These are phyloP conservation scores for Aleiodes leptofemur DNA, from an alignment of 2,888 invertebrate species.

Conservation along the genomic window DNA sequence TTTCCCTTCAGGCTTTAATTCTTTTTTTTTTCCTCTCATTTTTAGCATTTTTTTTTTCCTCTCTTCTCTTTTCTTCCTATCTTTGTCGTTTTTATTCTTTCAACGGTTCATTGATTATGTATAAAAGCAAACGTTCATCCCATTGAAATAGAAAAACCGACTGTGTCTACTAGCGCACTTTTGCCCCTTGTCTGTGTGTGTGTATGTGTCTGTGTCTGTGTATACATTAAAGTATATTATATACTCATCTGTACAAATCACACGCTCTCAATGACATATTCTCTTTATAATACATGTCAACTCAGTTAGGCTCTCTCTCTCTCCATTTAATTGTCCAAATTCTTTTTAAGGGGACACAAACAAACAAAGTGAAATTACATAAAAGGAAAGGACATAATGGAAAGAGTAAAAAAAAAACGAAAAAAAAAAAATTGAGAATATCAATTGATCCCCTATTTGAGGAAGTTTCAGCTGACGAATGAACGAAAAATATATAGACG, in stretches of 20 bases:
- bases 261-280: conserved; percentile 22
- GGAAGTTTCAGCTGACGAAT: conserved; percentile 33
- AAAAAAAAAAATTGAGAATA: neutral
- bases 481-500: conserved; percentile 13
- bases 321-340: conserved; percentile 24
- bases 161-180: conserved; percentile 2
- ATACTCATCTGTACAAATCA: conserved; percentile 37
- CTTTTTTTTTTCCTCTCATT: neutral
- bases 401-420: neutral
- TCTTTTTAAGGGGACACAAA: neutral
- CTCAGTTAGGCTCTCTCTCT: conserved; percentile 9
- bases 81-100: neutral
- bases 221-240: conserved; percentile 22
- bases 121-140: conserved; percentile 39
- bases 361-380: conserved; percentile 9
- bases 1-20: conserved; percentile 1
- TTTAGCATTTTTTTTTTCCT: conserved; percentile 4
- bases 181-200: neutral
- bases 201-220: no score
- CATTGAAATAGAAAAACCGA: conserved; percentile 27
- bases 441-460: conserved; percentile 36
- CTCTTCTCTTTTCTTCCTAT: neutral
- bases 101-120: conserved; percentile 36
- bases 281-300: conserved; percentile 24
- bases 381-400: neutral